Evolutionary conservation across 2,797 vertebrate genomes (phyloP).

Genomic region (Streptopelia turtur): DNA sequence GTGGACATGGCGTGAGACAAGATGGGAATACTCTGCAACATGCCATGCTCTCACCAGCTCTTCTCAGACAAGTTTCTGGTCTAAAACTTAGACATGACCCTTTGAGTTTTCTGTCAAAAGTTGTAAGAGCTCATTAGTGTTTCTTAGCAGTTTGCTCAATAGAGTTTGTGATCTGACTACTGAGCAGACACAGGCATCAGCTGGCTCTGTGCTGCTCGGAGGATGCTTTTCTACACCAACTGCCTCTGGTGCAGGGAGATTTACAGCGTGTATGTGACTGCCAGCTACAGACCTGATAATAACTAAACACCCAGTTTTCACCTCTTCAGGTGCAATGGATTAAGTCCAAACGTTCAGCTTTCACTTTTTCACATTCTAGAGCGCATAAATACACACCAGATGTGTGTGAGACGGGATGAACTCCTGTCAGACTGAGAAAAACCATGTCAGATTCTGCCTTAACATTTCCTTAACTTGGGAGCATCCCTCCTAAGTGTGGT

Average conservation of each 20-base stretch:
- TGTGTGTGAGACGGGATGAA: background rate
- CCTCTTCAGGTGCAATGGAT: conserved; percentile 34
- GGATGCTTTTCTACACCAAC: background rate
- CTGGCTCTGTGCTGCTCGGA: background rate
- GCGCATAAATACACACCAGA: conserved; percentile 38
- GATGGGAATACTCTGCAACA: background rate
- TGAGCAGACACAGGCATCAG: accelerated
- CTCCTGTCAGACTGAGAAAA: background rate
- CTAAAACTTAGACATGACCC: background rate
- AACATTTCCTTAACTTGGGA: background rate
- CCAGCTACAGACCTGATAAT: conserved; percentile 40
- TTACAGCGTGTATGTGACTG: background rate
- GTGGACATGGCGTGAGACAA: accelerated
- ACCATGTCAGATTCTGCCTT: background rate
- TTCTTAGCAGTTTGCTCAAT: background rate
- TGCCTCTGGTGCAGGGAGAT: background rate
- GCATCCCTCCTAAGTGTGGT: background rate
- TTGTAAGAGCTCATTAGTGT: background rate
- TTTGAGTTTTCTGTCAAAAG: background rate
- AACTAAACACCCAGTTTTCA: conserved; percentile 59
- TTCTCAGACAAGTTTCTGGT: background rate
- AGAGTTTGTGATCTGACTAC: background rate
- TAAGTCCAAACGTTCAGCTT: background rate
- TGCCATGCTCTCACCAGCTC: background rate
- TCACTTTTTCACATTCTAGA: conserved; percentile 5